Percentiles rank a stretch among this genome's conserved stretches.
Evolutionary conservation across 1,140 invertebrate genomes (phyloP).

Genomic region (Temnothorax nylanderi): DNA sequence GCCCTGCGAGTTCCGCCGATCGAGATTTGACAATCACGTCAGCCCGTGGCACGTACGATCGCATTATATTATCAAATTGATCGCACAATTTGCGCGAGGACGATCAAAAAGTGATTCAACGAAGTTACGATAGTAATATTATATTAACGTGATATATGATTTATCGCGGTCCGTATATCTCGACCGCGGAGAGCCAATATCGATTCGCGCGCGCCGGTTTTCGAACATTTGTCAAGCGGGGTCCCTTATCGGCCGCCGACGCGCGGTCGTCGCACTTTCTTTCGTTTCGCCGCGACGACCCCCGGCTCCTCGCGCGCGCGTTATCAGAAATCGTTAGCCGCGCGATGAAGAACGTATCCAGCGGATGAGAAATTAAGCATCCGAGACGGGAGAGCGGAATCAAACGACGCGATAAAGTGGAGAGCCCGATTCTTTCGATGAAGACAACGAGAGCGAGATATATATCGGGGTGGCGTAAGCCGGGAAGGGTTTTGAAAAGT

Average conservation of each 20-base stretch:
- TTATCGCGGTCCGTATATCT: slow-evolving; percentile 46
- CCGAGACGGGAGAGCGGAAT: neutral
- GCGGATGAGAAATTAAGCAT: slow-evolving; percentile 64
- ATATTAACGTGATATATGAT: slow-evolving; percentile 60
- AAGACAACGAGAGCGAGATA: slow-evolving; percentile 58
- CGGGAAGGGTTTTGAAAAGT: slow-evolving; percentile 35
- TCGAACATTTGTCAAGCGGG: slow-evolving; percentile 51
- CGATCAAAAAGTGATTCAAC: slow-evolving; percentile 35
- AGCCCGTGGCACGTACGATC: neutral
- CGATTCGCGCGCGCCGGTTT: slow-evolving; percentile 45
- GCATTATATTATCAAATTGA: slow-evolving; percentile 17
- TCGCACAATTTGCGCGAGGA: slow-evolving; percentile 30
- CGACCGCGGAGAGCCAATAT: slow-evolving; percentile 37
- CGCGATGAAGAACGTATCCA: slow-evolving; percentile 51
- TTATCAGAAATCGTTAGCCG: slow-evolving; percentile 65
- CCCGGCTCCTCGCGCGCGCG: neutral
- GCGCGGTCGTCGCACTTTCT: slow-evolving; percentile 36
- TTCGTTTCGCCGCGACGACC: slow-evolving; percentile 33
- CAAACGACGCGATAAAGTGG: slow-evolving; percentile 20
- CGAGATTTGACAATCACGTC: neutral
- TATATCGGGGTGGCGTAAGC: slow-evolving; percentile 38
- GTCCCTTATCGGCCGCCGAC: slow-evolving; percentile 14
- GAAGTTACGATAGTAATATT: slow-evolving; percentile 40
- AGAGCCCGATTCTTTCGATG: slow-evolving; percentile 1
- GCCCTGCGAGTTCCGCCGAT: too few relatives aligned